phyloP scores from a whole-genome alignment of 2,888 invertebrate species.

The Synergus itoensis region DNA sequence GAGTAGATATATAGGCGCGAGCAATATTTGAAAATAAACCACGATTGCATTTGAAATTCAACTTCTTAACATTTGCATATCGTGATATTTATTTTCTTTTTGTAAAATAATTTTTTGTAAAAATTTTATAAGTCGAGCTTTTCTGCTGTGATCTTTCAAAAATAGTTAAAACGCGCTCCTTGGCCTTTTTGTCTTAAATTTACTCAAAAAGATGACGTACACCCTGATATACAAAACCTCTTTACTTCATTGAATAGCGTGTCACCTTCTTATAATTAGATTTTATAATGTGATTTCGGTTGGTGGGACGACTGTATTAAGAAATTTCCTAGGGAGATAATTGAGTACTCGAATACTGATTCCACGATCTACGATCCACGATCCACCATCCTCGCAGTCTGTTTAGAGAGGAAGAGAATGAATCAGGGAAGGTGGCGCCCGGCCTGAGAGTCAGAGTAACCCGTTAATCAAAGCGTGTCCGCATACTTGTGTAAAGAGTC shows the following conservation, averaged over 20 bases:
- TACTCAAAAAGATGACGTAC: background rate
- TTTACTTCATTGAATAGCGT: background rate
- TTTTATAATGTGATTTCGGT: background rate
- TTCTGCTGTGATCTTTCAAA: too few species aligned
- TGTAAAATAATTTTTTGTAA: too few species aligned
- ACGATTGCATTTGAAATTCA: too few species aligned
- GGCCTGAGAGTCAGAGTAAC: constrained; percentile 16
- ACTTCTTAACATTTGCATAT: too few species aligned
- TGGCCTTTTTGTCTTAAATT: background rate
- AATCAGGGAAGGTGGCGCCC: constrained; percentile 11
- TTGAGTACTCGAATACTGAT: background rate
- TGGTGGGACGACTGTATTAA: background rate
- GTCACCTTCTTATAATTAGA: background rate
- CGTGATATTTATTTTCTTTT: too few species aligned
- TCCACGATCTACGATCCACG: background rate
- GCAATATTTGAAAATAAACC: too few species aligned
- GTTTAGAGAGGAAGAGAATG: background rate
- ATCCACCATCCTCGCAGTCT: background rate
- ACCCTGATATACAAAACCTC: background rate
- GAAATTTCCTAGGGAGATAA: background rate
- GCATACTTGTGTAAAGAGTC: constrained; percentile 32
- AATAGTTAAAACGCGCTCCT: too few species aligned
- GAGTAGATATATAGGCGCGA: too few species aligned
- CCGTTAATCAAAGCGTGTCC: constrained; percentile 48
- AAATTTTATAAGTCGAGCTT: too few species aligned